Conservation (phyloP, 2,888 invertebrate genomes). For the Dryobota labecula region DNA sequence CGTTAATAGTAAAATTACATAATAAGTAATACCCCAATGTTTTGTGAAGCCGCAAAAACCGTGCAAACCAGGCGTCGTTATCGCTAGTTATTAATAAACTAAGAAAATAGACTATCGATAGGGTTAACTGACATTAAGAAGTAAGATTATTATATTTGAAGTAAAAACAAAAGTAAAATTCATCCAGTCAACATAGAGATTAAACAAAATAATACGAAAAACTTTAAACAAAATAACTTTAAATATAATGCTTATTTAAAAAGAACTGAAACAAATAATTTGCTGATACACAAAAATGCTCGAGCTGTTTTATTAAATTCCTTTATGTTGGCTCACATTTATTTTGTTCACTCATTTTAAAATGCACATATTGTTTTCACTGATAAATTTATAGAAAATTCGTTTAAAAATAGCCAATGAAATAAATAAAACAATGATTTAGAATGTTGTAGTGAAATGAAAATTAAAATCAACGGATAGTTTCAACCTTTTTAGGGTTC, state of each 20-base stretch:
- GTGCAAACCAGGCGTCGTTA: too few relatives aligned
- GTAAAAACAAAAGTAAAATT: background rate
- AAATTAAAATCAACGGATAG: background rate
- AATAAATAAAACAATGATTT: background rate
- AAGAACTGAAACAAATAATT: background rate
- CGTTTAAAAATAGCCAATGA: background rate
- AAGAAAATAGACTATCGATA: background rate
- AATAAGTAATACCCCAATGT: too few relatives aligned
- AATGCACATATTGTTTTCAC: background rate
- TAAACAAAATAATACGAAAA: background rate
- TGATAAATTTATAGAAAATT: background rate
- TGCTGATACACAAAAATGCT: background rate
- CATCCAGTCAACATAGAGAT: background rate
- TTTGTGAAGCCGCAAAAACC: too few relatives aligned
- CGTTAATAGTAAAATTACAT: too few relatives aligned
- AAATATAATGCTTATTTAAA: too few relatives aligned
- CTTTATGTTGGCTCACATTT: background rate
- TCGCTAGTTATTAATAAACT: background rate
- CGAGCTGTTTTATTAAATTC: conserved; percentile 10
- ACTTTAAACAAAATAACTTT: background rate
- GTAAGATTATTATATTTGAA: background rate
- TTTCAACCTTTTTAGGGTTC: background rate
- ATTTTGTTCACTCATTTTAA: background rate
- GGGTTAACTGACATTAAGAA: background rate
- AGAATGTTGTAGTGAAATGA: background rate